Base-by-base conservation (phyloP, 2,888 invertebrate species). In the Tenthredo notha region DNA sequence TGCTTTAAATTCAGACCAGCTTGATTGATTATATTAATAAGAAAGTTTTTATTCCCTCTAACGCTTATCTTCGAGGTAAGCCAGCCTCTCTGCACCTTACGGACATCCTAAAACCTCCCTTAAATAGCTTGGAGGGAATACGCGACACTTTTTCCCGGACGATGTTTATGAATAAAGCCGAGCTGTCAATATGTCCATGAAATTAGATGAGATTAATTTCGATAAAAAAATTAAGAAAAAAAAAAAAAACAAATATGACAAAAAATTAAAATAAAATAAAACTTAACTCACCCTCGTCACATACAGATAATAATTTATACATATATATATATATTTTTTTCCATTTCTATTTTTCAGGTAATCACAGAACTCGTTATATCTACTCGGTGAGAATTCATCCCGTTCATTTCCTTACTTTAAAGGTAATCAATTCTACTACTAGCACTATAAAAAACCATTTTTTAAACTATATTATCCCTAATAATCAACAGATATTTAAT, bases 1-100 rank as follows among this genome's bases (percentile, higher is more conserved):
- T 87, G 89, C 88, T 89, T 89, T 85, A 89, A 90, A 90, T 89
- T 90, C 88, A 86, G 86, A 87, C 87, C 86, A 88, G 87, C 89
- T 91, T 91, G 91, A 92, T 91, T 91, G 90, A 92, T 91, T 88
- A 91, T 88, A 90, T 90, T 91, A 91, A 90, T 91, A 90, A 90
- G 91, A 91, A 88, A 91, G 91, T 90, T 88, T 87, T 87, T 86
- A 40, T 80, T 80, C 58, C 40, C 58, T 33, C 50, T 10, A 77
- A 77, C 77, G 77, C 80, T 80, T 58, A 58, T 80, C 61, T 80
- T 80, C 40, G 21, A 61, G 12, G 12, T 80, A 58, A 80, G 58
- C 61, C 82, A 85, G 86, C 88, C 90, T 88, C 89, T 89, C 89
- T 87, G 9, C 74, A 12, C 12, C 25, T 37, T 43, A 3, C 70